Evolutionary conservation across 1,140 invertebrate species (phyloP), one percentile per base, ranked within the genome.

Genomic region (Drosophila pruinosa): DNA sequence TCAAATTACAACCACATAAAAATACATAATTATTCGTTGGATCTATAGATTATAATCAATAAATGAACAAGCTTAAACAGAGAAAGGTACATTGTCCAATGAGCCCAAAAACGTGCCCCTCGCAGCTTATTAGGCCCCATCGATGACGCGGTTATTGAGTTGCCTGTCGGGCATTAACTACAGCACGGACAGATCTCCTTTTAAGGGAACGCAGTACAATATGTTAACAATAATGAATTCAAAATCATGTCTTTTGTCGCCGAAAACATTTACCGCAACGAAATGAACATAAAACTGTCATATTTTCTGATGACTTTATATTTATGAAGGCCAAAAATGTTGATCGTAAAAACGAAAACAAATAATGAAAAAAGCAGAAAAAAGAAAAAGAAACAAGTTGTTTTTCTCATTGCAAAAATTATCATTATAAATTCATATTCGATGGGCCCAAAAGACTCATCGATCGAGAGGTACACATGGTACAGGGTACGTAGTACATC

Each of bases 281-380:
- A 89, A 85, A 80, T 65, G 83, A 89, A 82, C 70, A 76, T 74
- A 73, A 81, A 88, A 88, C 82, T 89, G 86, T 89, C 86, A 89
- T 90, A 89, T 88, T 63, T 82, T 82, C 57, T 89, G 86, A 89
- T 90, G 88, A 90, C 86, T 89, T 89, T 77, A 90, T 89, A 89
- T 90, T 90, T 89, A 90, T 90, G 88, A 88, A 86, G 78, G 82
- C 78, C 82, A 86, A 86, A 88, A 86, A 86, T 86, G 81, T 75
- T 78, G 82, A 74, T 82, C 82, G 62, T 45, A 69, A 54, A 65
- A 56, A 31, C 24, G 14, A 26, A 26, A 28, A 31, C 12, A 62
- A 39, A 45, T 2, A 38, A 48, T 4, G 8, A 38, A 14, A n/a
- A 8, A 41, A 17, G 19, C 28, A 48, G 4, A 36, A 38, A 78